Base-by-base conservation (phyloP, 2,888 invertebrate species). In the Dilophus febrilis region DNA sequence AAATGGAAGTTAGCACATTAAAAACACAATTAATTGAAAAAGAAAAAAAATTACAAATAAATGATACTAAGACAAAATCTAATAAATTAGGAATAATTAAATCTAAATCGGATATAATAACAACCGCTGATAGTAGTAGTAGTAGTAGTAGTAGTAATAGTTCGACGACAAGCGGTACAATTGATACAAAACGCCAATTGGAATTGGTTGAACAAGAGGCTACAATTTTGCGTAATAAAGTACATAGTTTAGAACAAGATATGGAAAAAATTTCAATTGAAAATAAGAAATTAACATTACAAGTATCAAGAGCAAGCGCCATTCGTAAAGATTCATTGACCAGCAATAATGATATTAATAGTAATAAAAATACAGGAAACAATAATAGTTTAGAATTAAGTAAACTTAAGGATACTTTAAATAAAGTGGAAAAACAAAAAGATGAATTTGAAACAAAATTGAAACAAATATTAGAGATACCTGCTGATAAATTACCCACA, bases 131-230 rank as follows among this genome's bases (percentile, higher is more conserved):
- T 6, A 22, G 7, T 26, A 33, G 18, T 33, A 3, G 4, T 5
- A 33, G 7, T 17, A 33, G 18, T 18, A 26, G 31, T 30, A 32
- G 32, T 5, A 16, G n/a, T 13, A 32, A 26, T 11, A 11, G 2
- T n/a, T 4, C 54, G 55, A 40, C 48, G 49, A 75, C 75, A 48
- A 71, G 72, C 54, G 72, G 74, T 55, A 68, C 71, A 42, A 60
- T 80, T 10, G 82, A 84, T 57, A 55, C 79, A 35, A 78, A 77
- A 56, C 64, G 78, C 40, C 83, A 85, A 57, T 62, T 85, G 34
- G 78, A 80, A 61, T 68, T 78, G 2, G 73, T 82, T 39, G 83
- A 84, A 57, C 79, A 82, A 58, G 85, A 85, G 61, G 77, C 77
- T 3, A 66, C 66, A 39, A 71, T 78, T 37, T 61, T 83, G 38